Evolutionary conservation across 2,113 vertebrate genomes (phyloP), one percentile per base, ranked within the genome.

Genomic region (Nycticebus coucang): DNA sequence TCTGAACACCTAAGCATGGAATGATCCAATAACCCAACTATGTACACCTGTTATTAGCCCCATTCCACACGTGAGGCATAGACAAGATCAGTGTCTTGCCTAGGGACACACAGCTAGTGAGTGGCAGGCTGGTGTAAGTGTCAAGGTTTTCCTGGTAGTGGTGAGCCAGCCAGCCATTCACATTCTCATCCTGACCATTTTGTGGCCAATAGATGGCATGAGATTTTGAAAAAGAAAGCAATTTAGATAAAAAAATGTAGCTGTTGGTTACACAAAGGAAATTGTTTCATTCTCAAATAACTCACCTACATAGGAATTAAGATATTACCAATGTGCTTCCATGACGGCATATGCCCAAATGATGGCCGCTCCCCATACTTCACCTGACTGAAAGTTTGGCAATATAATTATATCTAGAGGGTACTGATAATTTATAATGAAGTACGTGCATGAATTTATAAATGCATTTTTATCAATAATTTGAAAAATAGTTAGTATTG

Each of bases 281-380:
- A 77, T 81, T 53, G 80, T 82, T 94, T 79, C 3, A 41, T 79
- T 69, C 28, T 77, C 74, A 89, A 53, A 30, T 71, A 74, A 80
- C 33, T 77, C 35, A 12, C 13, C 81, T 53, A 80, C 4, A 50
- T 50, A 64, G 62, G 53, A 91, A 93, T 89, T 90, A 72, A 87
- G 97, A 92, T 74, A 33, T 89, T 74, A 91, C 18, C n/a, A 74
- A 4, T 5, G 22, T 68, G 30, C 35, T 94, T 86, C 82, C 94
- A 74, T 24, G 77, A 35, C 60, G n/a, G 66, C 8, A 78, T 60
- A 89, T 90, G 45, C 14, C 69, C 80, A 94, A 28, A 79, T 96
- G 53, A 55, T 77, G 66, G 33, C 53, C 83, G 64, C 69, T 72
- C 85, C 15, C 55, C 79, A 35, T 55, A 69, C 26, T 68, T 84